A percentile compares a stretch with the other conserved stretches of the same genome.
These are phyloP conservation scores for Nautilus pompilius DNA, from an alignment of 1,140 invertebrate species.

Conservation along the genomic window DNA sequence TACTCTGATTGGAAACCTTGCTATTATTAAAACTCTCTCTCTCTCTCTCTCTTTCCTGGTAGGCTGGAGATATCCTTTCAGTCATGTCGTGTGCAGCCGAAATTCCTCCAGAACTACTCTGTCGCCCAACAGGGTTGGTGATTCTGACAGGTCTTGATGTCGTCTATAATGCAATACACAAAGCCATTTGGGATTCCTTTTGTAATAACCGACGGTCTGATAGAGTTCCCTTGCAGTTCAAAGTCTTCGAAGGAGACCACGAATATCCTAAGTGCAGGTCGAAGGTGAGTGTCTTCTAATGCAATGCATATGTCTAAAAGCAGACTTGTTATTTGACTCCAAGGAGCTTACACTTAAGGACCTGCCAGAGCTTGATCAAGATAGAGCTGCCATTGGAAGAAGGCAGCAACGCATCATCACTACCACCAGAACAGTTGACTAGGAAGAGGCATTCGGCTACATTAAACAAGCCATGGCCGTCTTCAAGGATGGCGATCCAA, in stretches of 20 bases:
- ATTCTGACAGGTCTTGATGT: slow-evolving; percentile 83
- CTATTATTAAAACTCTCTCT: neutral
- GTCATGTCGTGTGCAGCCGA: slow-evolving; percentile 55
- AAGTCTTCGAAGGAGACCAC: slow-evolving; percentile 68
- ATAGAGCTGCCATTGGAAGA: no score
- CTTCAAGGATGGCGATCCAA: no score
- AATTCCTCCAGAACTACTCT: slow-evolving; percentile 63
- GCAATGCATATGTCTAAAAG: no score
- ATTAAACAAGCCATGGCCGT: no score
- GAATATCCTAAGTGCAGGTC: slow-evolving; percentile 87
- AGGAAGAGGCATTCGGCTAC: no score
- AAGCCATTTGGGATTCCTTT: slow-evolving; percentile 89
- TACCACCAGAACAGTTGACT: no score
- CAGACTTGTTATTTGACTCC: no score
- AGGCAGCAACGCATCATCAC: no score
- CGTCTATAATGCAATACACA: slow-evolving; percentile 79
- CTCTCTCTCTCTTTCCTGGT: neutral
- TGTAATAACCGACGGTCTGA: slow-evolving; percentile 76
- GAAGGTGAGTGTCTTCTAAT: slow-evolving; percentile 62
- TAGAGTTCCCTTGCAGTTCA: slow-evolving; percentile 80
- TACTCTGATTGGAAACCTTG: no score
- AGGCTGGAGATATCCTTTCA: neutral
- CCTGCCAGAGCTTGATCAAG: no score
- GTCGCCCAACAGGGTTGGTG: slow-evolving; percentile 77
- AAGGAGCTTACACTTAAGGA: no score